Percentiles rank a stretch among this genome's conserved stretches.
These are phyloP conservation scores for Brachynemurus nebulosus DNA, from an alignment of 2,888 invertebrate species.

Conservation along the genomic window DNA sequence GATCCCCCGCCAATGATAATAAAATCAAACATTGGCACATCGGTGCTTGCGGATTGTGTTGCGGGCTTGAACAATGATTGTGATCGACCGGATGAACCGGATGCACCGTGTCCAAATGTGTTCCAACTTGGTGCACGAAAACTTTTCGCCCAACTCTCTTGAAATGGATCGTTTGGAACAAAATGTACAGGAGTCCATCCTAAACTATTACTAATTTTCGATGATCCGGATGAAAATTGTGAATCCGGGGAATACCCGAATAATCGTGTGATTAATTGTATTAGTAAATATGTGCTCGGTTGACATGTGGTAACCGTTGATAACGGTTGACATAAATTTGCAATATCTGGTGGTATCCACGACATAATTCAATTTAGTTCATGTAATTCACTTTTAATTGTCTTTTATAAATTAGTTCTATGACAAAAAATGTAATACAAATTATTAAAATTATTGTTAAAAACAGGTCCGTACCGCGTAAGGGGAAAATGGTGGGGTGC, in stretches of 20 bases:
- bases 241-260: constrained; percentile 39
- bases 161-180: not conserved
- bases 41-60: not conserved
- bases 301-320: constrained; percentile 44
- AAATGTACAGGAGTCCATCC: not conserved
- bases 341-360: constrained; percentile 45
- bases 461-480: no score
- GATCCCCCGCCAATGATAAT: constrained; percentile 8
- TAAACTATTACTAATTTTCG: not conserved
- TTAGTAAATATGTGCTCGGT: constrained; percentile 41
- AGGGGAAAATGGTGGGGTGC: no score
- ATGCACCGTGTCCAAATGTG: no score
- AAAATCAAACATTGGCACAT: constrained; percentile 6
- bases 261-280: constrained; percentile 40
- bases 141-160: not conserved
- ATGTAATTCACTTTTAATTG: not conserved
- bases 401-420: no score
- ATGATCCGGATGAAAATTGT: not conserved
- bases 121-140: not conserved
- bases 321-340: constrained; percentile 37
- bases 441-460: no score
- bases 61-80: no score
- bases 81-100: no score
- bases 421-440: no score
- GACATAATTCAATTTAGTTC: constrained; percentile 19